These are phyloP conservation scores for Heliconius nattereri DNA, from an alignment of 1,140 invertebrate genomes.

Conservation along the genomic window DNA sequence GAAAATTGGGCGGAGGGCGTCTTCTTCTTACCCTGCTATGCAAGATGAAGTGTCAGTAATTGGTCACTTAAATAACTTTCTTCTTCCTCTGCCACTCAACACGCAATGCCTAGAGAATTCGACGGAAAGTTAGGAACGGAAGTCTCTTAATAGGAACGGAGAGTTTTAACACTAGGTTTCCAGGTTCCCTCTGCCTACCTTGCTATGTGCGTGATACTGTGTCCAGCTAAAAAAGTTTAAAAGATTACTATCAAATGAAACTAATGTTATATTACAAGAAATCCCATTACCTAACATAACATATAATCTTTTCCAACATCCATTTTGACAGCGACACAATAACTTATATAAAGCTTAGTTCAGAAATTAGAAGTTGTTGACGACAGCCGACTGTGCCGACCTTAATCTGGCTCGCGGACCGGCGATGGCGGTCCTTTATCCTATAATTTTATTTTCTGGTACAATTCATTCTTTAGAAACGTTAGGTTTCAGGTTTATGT, in stretches of 20 bases:
- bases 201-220: too few species aligned
- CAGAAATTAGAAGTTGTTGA: conserved; percentile 43
- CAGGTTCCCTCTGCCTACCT: too few species aligned
- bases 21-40: too few species aligned
- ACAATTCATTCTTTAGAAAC: neutral
- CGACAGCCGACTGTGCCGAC: conserved; percentile 28
- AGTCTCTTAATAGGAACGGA: too few species aligned
- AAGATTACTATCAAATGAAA: neutral
- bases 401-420: conserved; percentile 38
- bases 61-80: too few species aligned
- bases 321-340: conserved; percentile 33
- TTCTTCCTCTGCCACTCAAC: too few species aligned
- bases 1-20: too few species aligned
- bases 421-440: neutral
- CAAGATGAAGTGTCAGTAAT: too few species aligned
- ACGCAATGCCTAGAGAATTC: too few species aligned
- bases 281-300: conserved; percentile 22
- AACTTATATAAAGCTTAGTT: conserved; percentile 41
- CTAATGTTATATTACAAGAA: conserved; percentile 2
- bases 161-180: too few species aligned
- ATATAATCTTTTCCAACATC: conserved; percentile 34
- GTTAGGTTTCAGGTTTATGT: neutral
- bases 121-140: too few species aligned
- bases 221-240: too few species aligned
- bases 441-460: conserved; percentile 26